Percentiles rank a stretch among this genome's conserved stretches.
Conservation (phyloP, 92 coral and sea anemone genomes). For the Phenganax stokvisi region DNA sequence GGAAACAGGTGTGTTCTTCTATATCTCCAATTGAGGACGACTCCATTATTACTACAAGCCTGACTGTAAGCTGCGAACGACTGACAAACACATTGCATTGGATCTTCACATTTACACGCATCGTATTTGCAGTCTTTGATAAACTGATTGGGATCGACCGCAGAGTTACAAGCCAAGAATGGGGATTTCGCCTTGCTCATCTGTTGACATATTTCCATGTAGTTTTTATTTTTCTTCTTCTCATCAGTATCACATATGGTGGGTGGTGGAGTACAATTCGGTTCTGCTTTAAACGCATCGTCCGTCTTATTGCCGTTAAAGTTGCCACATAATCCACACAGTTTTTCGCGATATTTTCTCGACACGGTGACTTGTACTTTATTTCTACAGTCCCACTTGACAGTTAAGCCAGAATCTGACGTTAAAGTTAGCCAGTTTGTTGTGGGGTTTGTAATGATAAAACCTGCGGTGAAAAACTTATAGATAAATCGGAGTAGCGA, state of each 20-base stretch:
- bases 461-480: conserved; percentile 37
- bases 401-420: conserved; percentile 61
- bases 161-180: not conserved
- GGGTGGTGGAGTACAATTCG: not conserved
- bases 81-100: conserved; percentile 73
- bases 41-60: conserved; percentile 66
- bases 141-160: not conserved
- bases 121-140: conserved; percentile 14
- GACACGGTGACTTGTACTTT: conserved; percentile 71
- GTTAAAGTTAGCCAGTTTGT: not conserved
- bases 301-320: conserved; percentile 64
- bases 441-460: conserved; percentile 9
- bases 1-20: conserved; percentile 8
- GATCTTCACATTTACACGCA: conserved; percentile 66
- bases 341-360: conserved; percentile 50
- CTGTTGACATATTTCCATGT: not conserved
- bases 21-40: conserved; percentile 66
- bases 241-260: not conserved
- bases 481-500: conserved; percentile 24
- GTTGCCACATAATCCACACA: conserved; percentile 83
- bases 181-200: not conserved
- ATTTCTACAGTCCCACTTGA: conserved; percentile 82
- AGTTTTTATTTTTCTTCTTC: not conserved
- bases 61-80: conserved; percentile 71
- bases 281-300: conserved; percentile 15